Percentiles rank a stretch among this genome's conserved stretches.
phyloP scores from a whole-genome alignment of 2,113 vertebrate genomes.

The Symphodus melops region DNA sequence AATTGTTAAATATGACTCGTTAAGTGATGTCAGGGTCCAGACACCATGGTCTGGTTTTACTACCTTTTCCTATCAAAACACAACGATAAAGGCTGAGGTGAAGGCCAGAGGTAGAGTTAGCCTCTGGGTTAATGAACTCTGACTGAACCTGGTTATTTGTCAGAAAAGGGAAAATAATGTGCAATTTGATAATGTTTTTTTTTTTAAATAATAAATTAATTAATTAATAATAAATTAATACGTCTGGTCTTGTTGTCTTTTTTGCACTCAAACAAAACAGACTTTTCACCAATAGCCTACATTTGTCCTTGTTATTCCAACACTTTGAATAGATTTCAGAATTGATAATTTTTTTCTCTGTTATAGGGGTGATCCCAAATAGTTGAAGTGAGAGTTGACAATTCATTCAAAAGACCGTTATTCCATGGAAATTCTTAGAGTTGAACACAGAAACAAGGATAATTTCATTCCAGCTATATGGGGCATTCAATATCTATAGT shows the following conservation, averaged over 20 bases:
- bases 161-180: background rate
- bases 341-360: background rate
- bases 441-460: too few species aligned
- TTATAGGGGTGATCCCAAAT: too few species aligned
- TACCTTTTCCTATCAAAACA: constrained; percentile 72
- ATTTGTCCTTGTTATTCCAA: background rate
- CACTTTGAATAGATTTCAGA: background rate
- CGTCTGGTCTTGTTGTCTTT: too few species aligned
- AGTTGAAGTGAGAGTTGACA: too few species aligned
- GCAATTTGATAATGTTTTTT: background rate
- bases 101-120: constrained; percentile 68
- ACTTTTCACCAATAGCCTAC: too few species aligned
- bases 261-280: too few species aligned
- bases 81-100: constrained; percentile 74
- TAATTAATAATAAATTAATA: too few species aligned
- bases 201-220: too few species aligned
- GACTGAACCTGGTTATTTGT: constrained; percentile 14
- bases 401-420: too few species aligned
- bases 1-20: constrained; percentile 24
- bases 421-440: too few species aligned
- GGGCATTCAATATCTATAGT: too few species aligned
- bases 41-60: constrained; percentile 63
- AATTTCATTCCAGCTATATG: too few species aligned
- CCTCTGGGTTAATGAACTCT: constrained; percentile 69
- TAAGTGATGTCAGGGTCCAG: constrained; percentile 68